Evolutionary conservation across 1,140 invertebrate genomes (phyloP).

Genomic region (Myzus persicae): DNA sequence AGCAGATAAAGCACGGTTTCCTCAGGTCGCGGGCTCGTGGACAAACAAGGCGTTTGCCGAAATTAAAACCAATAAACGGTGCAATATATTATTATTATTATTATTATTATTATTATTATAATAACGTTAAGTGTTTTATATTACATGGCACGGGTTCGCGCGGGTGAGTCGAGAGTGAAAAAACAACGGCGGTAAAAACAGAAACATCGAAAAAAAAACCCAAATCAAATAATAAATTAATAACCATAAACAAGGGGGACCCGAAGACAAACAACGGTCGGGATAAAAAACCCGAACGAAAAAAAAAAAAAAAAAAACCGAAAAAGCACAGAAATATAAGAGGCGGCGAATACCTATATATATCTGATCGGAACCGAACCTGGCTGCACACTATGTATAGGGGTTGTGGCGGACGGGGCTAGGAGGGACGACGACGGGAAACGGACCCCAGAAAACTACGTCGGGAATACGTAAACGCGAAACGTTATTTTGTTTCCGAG

Average conservation of each 20-base stretch:
- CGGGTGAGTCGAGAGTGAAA: neutral
- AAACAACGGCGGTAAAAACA: neutral
- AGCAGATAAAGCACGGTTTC: slow-evolving; percentile 37
- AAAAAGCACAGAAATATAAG: neutral
- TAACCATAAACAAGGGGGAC: neutral
- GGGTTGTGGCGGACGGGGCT: neutral
- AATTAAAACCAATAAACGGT: slow-evolving; percentile 45
- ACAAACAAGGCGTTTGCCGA: slow-evolving; percentile 29
- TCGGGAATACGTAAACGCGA: slow-evolving; percentile 27
- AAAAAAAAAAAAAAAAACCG: neutral
- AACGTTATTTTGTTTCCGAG: slow-evolving; percentile 44
- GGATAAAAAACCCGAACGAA: neutral
- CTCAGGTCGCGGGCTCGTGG: neutral
- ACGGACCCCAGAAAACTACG: neutral
- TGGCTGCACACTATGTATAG: neutral
- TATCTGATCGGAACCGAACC: neutral
- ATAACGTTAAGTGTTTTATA: neutral
- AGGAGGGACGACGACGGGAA: neutral
- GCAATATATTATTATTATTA: neutral
- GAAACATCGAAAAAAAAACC: neutral
- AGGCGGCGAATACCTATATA: neutral
- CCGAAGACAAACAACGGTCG: neutral
- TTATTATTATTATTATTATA: neutral
- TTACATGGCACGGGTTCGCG: neutral
- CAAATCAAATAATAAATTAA: slow-evolving; percentile 26